Evolutionary conservation across 2,888 invertebrate genomes (phyloP).

Genomic region (Cephus spinipes): DNA sequence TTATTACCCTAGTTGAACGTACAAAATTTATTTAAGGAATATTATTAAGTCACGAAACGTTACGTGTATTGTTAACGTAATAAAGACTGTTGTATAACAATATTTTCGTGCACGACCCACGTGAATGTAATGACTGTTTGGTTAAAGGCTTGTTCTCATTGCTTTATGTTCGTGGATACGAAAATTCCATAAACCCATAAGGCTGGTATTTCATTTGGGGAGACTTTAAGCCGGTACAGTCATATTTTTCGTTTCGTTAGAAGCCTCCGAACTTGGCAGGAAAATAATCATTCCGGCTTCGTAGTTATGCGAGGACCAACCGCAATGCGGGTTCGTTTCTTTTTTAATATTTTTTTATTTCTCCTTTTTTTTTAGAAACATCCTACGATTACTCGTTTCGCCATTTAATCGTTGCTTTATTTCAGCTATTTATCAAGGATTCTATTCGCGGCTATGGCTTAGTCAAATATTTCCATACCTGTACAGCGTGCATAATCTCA

Average conservation of each 20-base stretch:
- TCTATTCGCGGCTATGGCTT: background rate
- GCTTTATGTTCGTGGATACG: background rate
- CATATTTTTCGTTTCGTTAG: slow-evolving; percentile 9
- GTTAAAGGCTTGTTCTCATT: background rate
- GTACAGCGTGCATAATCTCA: background rate
- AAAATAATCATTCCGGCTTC: slow-evolving; percentile 17
- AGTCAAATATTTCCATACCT: background rate
- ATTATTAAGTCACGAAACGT: background rate
- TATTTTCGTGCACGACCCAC: background rate
- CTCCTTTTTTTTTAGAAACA: background rate
- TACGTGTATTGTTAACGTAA: background rate
- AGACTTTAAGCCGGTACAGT: background rate
- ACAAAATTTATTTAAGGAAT: background rate
- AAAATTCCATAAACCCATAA: background rate
- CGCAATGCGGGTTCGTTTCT: slow-evolving; percentile 7
- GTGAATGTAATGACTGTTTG: background rate
- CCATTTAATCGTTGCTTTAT: background rate
- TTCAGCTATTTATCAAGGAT: background rate
- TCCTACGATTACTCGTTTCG: background rate
- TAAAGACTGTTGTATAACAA: background rate
- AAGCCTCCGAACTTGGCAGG: slow-evolving; percentile 18
- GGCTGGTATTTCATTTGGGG: background rate
- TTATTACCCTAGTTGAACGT: background rate
- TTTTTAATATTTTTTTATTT: slow-evolving; percentile 1
- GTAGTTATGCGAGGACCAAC: slow-evolving; percentile 3